Base-by-base conservation (phyloP, 35 echinoderm and acorn worm species). In the Chiridota heheva region DNA sequence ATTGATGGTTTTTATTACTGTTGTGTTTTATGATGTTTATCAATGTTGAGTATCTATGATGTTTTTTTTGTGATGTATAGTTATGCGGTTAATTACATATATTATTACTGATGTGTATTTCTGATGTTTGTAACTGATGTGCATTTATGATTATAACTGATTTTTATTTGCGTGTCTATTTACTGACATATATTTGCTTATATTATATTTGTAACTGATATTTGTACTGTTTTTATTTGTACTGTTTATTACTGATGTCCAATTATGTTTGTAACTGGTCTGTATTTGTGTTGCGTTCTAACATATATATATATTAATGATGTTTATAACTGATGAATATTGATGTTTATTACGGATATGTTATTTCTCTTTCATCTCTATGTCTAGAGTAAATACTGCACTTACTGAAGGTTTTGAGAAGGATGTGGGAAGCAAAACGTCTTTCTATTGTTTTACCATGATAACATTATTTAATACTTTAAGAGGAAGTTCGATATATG, bases 251-350 rank as follows among this genome's bases (percentile, higher is more conserved):
- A 42, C 5, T 78, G 47, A 43, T 71, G 84, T 34, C 60, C 42
- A 79, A 73, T 78, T 37, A 87, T 87, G 1, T 71, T 78, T 87
- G 73, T 60, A 13, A 78, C 77, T 67, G 84, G 79, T 20, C 79
- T 67, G 40, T 71, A 78, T 7, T 87, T 87, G 29, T 78, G 84
- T 71, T 87, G 68, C 39, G 58, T 65, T 58, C 25, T 0, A 17
- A 40, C 39, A 6, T 35, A 12, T 12, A 53, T 53, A 53, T 12
- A 12, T 12, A 53, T 53, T 12, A 12, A n/a, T 8, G n/a, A 53
- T 53, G 8, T 12, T 53, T n/a, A 8, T 53, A 53, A 53, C 47
- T n/a, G n/a, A 12, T 53, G 8, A 12, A 12, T 53, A 8, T 53
- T 53, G 8, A 53, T 53, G 47, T n/a, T 53, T 53, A 12, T 53